Evolutionary conservation across 2,113 vertebrate genomes (phyloP).

Genomic region (Hippocampus barbouri): DNA sequence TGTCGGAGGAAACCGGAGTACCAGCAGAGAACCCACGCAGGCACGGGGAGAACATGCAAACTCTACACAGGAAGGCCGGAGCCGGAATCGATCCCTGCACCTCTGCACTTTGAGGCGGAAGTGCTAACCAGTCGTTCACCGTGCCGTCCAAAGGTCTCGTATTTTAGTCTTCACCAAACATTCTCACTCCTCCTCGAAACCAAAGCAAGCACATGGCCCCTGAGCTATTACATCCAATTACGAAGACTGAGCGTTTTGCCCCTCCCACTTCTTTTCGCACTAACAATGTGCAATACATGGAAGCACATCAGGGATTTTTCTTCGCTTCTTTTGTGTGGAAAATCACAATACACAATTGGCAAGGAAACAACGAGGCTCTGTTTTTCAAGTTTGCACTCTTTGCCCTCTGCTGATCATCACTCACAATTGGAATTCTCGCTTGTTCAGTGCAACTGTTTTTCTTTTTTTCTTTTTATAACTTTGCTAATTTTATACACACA

Average conservation of each 20-base stretch:
- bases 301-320: constrained; percentile 51
- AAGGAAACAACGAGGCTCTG: constrained; percentile 42
- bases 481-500: too few species aligned
- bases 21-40: too few species aligned
- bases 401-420: constrained; percentile 44
- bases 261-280: constrained; percentile 38
- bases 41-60: too few species aligned
- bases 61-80: too few species aligned
- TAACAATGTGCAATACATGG: constrained; percentile 52
- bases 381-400: constrained; percentile 46
- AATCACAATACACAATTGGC: constrained; percentile 53
- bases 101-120: too few species aligned
- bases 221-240: constrained; percentile 72
- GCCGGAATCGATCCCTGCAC: too few species aligned
- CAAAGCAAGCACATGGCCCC: constrained; percentile 63
- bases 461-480: background rate
- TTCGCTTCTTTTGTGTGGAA: constrained; percentile 57
- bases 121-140: too few species aligned
- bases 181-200: constrained; percentile 45
- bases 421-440: constrained; percentile 19
- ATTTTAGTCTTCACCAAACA: constrained; percentile 53
- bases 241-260: constrained; percentile 49
- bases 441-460: constrained; percentile 10
- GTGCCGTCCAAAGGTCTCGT: constrained; percentile 29
- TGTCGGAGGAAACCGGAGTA: too few species aligned